Conservation (phyloP, 2,797 vertebrate species). For the Sternarchorhynchus goeldii region DNA sequence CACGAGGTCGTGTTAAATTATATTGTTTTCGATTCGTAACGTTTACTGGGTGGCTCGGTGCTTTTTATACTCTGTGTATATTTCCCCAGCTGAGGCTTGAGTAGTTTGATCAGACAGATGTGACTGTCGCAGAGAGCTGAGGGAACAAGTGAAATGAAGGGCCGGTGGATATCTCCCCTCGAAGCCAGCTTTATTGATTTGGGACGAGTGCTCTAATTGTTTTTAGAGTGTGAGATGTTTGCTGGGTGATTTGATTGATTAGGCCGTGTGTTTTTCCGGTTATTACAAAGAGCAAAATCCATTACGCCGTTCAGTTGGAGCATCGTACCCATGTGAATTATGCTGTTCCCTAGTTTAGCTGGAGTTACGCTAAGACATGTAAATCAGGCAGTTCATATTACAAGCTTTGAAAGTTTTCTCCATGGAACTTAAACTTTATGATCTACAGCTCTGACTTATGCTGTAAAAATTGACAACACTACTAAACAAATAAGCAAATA, state of each 20-base stretch:
- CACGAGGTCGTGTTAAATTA: constrained; percentile 74
- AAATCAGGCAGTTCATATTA: background rate
- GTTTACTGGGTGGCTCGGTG: constrained; percentile 75
- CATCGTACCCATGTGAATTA: constrained; percentile 32
- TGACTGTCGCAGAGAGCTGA: constrained; percentile 70
- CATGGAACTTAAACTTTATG: background rate
- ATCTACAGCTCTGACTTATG: background rate
- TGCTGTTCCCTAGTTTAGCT: background rate
- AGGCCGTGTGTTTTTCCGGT: constrained; percentile 71
- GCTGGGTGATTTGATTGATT: constrained; percentile 84
- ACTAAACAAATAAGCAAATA: background rate
- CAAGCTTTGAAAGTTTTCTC: constrained; percentile 5
- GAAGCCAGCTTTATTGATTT: constrained; percentile 80
- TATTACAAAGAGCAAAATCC: constrained; percentile 43
- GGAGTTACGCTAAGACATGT: background rate
- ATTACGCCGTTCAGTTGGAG: constrained; percentile 14
- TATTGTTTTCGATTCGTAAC: constrained; percentile 82
- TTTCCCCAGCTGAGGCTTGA: constrained; percentile 67
- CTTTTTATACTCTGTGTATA: constrained; percentile 57
- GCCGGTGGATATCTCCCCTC: constrained; percentile 77
- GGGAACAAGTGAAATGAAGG: constrained; percentile 77
- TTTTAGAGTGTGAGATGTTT: constrained; percentile 77
- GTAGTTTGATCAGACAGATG: constrained; percentile 67
- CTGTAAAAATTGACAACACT: background rate
- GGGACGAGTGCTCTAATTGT: constrained; percentile 79